Percentiles rank a stretch among this genome's conserved stretches.
These are phyloP conservation scores for Cancer borealis DNA, from an alignment of 2,888 invertebrate genomes.

Conservation along the genomic window DNA sequence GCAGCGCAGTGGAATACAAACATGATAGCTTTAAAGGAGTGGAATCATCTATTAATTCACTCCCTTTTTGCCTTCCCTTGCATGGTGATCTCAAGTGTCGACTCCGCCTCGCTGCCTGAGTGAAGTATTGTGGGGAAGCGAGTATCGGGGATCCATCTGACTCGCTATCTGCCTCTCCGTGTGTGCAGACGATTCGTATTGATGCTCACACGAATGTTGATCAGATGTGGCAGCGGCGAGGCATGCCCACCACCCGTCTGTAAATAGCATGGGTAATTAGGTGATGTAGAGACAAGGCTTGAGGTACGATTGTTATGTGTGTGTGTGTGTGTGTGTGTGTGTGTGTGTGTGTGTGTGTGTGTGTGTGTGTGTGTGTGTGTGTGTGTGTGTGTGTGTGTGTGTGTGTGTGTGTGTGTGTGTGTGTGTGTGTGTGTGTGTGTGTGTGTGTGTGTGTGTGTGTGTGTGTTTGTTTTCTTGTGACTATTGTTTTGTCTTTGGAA, in stretches of 20 bases:
- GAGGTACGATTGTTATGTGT: conserved; percentile 45
- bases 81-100: background rate
- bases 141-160: conserved; percentile 11
- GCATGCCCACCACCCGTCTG: conserved; percentile 39
- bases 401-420: background rate
- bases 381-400: background rate
- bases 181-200: conserved; percentile 9
- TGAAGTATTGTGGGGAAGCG: background rate
- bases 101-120: background rate
- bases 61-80: background rate
- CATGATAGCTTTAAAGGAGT: background rate
- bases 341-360: conserved; percentile 36
- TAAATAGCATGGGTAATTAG: conserved; percentile 47
- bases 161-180: background rate
- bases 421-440: background rate
- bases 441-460: background rate
- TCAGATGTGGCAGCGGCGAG: conserved; percentile 29
- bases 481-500: background rate
- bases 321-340: conserved; percentile 44
- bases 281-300: conserved; percentile 52
- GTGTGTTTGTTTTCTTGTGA: background rate
- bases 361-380: conserved; percentile 28
- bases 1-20: background rate
- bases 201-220: conserved; percentile 30
- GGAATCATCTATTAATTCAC: background rate